Base-by-base conservation (phyloP, 2,113 vertebrate genomes). In the Ursus arctos region DNA sequence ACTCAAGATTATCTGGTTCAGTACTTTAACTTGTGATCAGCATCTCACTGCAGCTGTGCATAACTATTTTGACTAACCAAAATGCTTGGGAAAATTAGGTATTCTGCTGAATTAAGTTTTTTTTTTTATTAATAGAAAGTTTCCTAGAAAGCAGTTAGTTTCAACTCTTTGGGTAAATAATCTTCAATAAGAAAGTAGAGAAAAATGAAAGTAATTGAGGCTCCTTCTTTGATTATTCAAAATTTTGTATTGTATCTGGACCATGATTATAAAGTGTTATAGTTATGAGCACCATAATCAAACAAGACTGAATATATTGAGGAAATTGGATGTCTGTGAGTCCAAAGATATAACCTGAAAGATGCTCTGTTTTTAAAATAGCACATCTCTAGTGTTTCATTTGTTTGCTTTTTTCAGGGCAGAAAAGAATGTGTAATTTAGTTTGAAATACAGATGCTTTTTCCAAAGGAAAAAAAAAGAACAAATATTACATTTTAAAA, bases 151-250 rank as follows among this genome's bases (percentile, higher is more conserved):
- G 40, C 21, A 92, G 16, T 71, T 85, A 49, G 19, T 95, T 97
- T 87, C 49, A 96, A 51, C 33, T 86, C 40, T 82, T 87, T 81
- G n/a, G 16, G 49, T 55, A 79, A 84, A 53, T 59, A 67, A 79
- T 72, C 16, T 61, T 94, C 12, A 82, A 40, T 93, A 82, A 91
- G 65, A 88, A 94, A 11, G 72, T 59, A 74, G 36, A 65, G 12
- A 49, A 2, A 95, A 93, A 92, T 86, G 12, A 71, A 80, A 81
- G 72, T 88, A 93, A 89, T 86, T 89, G 19, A 74, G 49, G 26
- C 12, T 89, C 14, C 79, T 93, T 51, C 55, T 92, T 95, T 94
- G 31, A 91, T 95, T 87, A 93, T 80, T 93, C 33, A 96, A 81
- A 59, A 93, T 53, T 13, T 91, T 93, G 1, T 22, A 47, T 84